These are phyloP conservation scores for Pampusana beccarii DNA, from an alignment of 2,113 vertebrate genomes.

Conservation along the genomic window DNA sequence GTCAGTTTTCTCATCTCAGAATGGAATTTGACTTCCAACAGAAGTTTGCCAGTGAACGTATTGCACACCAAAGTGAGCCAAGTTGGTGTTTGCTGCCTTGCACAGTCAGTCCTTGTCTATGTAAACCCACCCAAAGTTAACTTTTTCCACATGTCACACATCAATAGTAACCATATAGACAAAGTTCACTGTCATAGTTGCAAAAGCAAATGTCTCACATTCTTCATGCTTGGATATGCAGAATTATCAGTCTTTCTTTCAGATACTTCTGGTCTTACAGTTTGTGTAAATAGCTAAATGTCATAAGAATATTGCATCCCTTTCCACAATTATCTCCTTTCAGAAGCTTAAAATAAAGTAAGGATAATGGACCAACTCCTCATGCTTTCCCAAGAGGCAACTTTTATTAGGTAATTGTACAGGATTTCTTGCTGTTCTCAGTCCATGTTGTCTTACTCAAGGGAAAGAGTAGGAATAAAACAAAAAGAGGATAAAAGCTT, in stretches of 20 bases:
- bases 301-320: not conserved
- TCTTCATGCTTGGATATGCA: not conserved
- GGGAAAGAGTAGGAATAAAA: not conserved
- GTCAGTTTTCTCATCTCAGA: not conserved
- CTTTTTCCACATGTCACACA: not conserved
- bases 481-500: not conserved
- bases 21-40: not conserved
- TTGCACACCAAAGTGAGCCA: not conserved
- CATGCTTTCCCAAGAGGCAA: not conserved
- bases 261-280: not conserved
- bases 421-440: not conserved
- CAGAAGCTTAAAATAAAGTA: not conserved
- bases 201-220: not conserved
- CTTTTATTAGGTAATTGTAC: not conserved
- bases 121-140: not conserved
- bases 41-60: not conserved
- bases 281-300: not conserved
- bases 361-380: not conserved
- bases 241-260: not conserved
- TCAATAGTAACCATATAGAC: not conserved
- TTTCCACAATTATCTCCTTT: not conserved
- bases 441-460: not conserved
- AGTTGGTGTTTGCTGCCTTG: not conserved
- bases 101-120: not conserved
- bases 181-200: not conserved